These are phyloP conservation scores for Myotis pilosus DNA, from an alignment of 2,797 vertebrate genomes.

Conservation along the genomic window DNA sequence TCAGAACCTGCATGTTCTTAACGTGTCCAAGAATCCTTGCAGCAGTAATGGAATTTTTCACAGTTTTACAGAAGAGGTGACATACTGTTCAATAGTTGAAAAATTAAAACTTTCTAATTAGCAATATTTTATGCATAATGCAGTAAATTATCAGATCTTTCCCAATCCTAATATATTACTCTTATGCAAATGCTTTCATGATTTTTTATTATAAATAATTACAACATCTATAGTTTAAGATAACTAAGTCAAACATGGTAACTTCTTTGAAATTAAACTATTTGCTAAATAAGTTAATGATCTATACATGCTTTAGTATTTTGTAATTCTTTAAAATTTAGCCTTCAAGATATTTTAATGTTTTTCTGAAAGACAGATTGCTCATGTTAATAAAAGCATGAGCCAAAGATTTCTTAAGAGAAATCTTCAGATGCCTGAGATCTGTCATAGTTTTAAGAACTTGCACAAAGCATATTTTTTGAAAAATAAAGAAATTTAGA, in stretches of 20 bases:
- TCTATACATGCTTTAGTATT: not conserved
- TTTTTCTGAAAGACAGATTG: constrained; percentile 26
- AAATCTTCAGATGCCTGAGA: not conserved
- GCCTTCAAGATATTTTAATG: not conserved
- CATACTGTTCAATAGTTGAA: constrained; percentile 50
- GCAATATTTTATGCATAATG: not conserved
- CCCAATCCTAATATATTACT: constrained; percentile 13
- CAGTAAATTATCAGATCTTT: constrained; percentile 9
- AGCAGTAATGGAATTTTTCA: constrained; percentile 37
- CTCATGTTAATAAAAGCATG: constrained; percentile 27
- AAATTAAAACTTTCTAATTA: constrained; percentile 43
- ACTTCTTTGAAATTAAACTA: constrained; percentile 52
- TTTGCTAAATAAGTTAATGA: constrained; percentile 18
- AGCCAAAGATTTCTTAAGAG: constrained; percentile 37
- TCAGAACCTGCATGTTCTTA: constrained; percentile 24
- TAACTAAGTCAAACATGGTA: not conserved
- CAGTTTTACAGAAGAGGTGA: constrained; percentile 34
- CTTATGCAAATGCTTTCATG: constrained; percentile 3
- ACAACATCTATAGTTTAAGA: constrained; percentile 6
- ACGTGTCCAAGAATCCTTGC: not conserved
- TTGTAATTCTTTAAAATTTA: constrained; percentile 37
- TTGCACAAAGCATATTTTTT: constrained; percentile 45
- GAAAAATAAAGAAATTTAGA: constrained; percentile 44
- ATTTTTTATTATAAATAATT: constrained; percentile 38
- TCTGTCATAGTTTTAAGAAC: not conserved